Evolutionary conservation across 1,140 invertebrate genomes (phyloP).

Genomic region (Tetragnatha versicolor): DNA sequence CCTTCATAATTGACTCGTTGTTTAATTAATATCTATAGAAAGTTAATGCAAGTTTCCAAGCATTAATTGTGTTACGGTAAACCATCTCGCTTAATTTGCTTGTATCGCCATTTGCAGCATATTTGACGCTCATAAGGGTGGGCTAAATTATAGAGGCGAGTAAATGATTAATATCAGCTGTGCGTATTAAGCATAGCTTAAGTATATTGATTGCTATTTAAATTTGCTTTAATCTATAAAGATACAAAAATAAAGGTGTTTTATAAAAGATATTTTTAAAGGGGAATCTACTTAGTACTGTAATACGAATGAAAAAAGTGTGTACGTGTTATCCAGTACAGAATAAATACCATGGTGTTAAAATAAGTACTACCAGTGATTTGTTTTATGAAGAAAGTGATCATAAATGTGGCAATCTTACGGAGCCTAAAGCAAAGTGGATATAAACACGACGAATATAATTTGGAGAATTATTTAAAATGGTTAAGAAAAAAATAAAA

Average conservation of each 20-base stretch:
- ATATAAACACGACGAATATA: no score
- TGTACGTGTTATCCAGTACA: neutral
- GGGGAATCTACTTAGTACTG: neutral
- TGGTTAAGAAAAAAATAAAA: no score
- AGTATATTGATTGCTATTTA: no score
- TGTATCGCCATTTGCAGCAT: constrained; percentile 30
- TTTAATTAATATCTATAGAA: constrained; percentile 32
- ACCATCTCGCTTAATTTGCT: constrained; percentile 30
- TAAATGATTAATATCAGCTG: constrained; percentile 33
- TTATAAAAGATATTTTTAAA: neutral
- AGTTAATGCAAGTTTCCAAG: constrained; percentile 30
- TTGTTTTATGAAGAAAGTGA: no score
- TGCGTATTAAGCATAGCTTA: no score
- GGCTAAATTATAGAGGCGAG: constrained; percentile 10
- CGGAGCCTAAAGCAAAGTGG: no score
- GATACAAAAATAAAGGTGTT: neutral
- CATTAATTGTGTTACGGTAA: constrained; percentile 38
- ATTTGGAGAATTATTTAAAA: no score
- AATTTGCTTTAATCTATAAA: neutral
- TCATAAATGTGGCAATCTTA: no score
- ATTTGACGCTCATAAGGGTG: constrained; percentile 7
- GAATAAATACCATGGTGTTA: neutral
- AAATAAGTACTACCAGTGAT: no score
- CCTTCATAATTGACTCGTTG: constrained; percentile 4
- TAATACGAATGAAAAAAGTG: neutral